phyloP scores from a whole-genome alignment of 2,113 vertebrate species.

The Microtus pennsylvanicus region DNA sequence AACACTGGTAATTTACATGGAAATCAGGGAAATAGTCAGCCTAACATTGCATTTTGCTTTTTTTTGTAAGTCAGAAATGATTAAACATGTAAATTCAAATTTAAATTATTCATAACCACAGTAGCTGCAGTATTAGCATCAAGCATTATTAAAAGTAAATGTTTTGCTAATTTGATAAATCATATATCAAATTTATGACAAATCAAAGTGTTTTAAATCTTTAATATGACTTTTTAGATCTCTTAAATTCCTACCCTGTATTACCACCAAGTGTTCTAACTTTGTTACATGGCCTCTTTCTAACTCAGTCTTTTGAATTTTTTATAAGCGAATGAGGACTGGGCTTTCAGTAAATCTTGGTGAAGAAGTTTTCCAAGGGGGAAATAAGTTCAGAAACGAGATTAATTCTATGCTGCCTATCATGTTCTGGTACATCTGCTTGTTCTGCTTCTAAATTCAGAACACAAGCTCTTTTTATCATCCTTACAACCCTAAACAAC shows the following conservation, averaged over 20 bases:
- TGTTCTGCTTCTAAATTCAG: slow-evolving; percentile 62
- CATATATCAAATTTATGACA: slow-evolving; percentile 39
- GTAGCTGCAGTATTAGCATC: slow-evolving; percentile 61
- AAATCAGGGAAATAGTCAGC: slow-evolving; percentile 74
- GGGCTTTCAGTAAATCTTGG: slow-evolving; percentile 39
- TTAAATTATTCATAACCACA: slow-evolving; percentile 79
- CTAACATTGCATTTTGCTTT: slow-evolving; percentile 63
- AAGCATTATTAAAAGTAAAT: slow-evolving; percentile 69
- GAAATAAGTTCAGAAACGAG: slow-evolving; percentile 58
- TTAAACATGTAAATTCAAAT: slow-evolving; percentile 75
- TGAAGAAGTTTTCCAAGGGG: slow-evolving; percentile 61
- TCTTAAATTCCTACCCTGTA: not conserved
- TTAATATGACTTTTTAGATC: slow-evolving; percentile 50
- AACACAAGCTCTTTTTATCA: slow-evolving; percentile 58
- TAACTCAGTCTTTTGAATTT: slow-evolving; percentile 63
- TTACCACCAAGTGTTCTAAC: slow-evolving; percentile 41
- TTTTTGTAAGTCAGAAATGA: slow-evolving; percentile 76
- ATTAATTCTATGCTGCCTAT: slow-evolving; percentile 54
- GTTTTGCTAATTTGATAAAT: slow-evolving; percentile 75
- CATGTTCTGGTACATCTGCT: slow-evolving; percentile 46
- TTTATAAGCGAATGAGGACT: slow-evolving; percentile 11
- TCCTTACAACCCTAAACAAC: not conserved
- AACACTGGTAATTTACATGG: slow-evolving; percentile 76
- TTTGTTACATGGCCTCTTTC: slow-evolving; percentile 46
- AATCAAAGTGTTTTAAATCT: slow-evolving; percentile 59